Conservation (phyloP, 2,113 vertebrate genomes). For the Actenoides hombroni region DNA sequence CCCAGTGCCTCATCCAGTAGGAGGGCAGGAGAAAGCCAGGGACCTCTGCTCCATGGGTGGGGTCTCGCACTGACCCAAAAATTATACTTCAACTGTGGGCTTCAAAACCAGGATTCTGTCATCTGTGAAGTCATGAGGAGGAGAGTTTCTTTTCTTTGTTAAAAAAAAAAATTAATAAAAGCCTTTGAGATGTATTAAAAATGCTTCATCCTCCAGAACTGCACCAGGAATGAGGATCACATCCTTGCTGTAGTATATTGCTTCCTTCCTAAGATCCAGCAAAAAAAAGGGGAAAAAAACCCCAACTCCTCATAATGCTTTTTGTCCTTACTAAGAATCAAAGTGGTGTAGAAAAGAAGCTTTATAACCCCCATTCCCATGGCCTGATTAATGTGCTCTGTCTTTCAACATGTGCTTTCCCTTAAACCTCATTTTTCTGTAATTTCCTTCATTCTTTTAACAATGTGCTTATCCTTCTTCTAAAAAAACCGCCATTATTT, state of each 20-base stretch:
- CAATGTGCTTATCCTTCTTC: slow-evolving; percentile 49
- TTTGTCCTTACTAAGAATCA: slow-evolving; percentile 56
- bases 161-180: neutral
- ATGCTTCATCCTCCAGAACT: slow-evolving; percentile 3
- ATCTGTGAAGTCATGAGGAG: neutral
- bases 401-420: slow-evolving; percentile 67
- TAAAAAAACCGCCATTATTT: slow-evolving; percentile 36
- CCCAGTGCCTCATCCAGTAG: neutral
- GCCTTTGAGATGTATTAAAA: slow-evolving; percentile 10
- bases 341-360: slow-evolving; percentile 40
- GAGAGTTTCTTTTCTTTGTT: slow-evolving; percentile 11
- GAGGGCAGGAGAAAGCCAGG: neutral
- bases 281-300: neutral
- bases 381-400: slow-evolving; percentile 56
- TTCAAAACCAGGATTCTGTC: neutral
- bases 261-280: slow-evolving; percentile 36
- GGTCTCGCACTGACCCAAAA: neutral
- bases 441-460: slow-evolving; percentile 67
- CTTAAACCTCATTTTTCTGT: slow-evolving; percentile 62
- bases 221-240: neutral
- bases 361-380: slow-evolving; percentile 42
- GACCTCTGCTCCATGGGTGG: neutral
- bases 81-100: neutral
- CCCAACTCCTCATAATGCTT: neutral
- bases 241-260: neutral